Evolutionary conservation across 2,888 invertebrate species (phyloP).

Genomic region (Tenthredo livida): DNA sequence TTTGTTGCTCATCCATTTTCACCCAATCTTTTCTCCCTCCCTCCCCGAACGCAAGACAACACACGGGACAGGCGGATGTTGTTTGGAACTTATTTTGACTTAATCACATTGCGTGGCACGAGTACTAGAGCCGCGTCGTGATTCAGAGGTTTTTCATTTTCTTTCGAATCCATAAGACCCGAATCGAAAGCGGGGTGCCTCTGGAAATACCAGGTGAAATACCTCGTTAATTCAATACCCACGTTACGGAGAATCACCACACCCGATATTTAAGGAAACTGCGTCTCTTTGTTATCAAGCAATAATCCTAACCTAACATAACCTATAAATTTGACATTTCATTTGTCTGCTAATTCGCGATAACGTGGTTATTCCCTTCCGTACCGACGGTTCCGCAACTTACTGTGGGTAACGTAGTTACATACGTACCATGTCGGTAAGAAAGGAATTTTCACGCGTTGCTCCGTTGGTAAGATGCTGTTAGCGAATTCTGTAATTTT

Average conservation of each 20-base stretch:
- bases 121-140: constrained; percentile 58
- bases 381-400: background rate
- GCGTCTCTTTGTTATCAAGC: constrained; percentile 45
- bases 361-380: background rate
- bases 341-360: background rate
- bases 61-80: constrained; percentile 56
- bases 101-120: constrained; percentile 57
- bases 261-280: background rate
- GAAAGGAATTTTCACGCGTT: background rate
- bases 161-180: constrained; percentile 67
- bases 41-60: constrained; percentile 43
- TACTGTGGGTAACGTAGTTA: background rate
- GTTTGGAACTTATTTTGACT: constrained; percentile 66
- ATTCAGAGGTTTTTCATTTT: constrained; percentile 65
- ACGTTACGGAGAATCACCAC: background rate
- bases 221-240: constrained; percentile 37
- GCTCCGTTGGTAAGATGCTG: background rate
- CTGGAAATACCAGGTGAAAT: constrained; percentile 65
- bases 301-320: constrained; percentile 29
- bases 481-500: background rate
- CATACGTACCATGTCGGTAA: background rate
- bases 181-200: constrained; percentile 67
- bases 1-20: background rate
- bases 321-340: background rate
- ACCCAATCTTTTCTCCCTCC: background rate